These are phyloP conservation scores for Anguilla rostrata DNA, from an alignment of 2,113 vertebrate genomes.

Conservation along the genomic window DNA sequence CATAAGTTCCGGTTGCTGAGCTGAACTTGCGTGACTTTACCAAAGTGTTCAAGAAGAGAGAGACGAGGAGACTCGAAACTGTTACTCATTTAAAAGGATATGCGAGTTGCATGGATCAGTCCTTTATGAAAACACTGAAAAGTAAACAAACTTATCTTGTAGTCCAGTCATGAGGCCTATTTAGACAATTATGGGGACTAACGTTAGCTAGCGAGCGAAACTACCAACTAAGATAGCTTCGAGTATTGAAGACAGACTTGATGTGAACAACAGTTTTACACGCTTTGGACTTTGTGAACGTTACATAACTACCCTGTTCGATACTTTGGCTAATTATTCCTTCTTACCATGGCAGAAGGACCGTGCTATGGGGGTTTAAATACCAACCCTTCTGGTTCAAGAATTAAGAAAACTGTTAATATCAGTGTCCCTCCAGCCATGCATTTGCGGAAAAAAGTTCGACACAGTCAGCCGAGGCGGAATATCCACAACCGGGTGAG, in stretches of 20 bases:
- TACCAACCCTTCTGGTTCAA: conserved; percentile 21
- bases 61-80: neutral
- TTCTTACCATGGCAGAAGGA: conserved; percentile 43
- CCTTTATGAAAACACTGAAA: neutral
- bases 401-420: conserved; percentile 38
- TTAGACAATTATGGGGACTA: neutral
- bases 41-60: neutral
- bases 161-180: neutral
- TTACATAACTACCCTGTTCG: neutral
- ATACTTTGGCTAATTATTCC: neutral
- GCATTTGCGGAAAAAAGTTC: conserved; percentile 37
- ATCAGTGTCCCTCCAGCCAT: neutral
- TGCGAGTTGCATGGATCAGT: neutral
- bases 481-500: conserved; percentile 43
- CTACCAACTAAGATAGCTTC: neutral
- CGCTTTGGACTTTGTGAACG: neutral
- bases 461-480: conserved; percentile 41
- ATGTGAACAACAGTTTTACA: neutral
- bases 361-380: conserved; percentile 25
- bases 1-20: conserved; percentile 20
- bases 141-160: neutral
- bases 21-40: conserved; percentile 9
- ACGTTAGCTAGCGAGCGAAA: neutral
- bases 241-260: neutral
- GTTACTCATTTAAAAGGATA: neutral